Evolutionary conservation across 1,140 invertebrate genomes (phyloP).

Genomic region (Neuroterus valhalla): DNA sequence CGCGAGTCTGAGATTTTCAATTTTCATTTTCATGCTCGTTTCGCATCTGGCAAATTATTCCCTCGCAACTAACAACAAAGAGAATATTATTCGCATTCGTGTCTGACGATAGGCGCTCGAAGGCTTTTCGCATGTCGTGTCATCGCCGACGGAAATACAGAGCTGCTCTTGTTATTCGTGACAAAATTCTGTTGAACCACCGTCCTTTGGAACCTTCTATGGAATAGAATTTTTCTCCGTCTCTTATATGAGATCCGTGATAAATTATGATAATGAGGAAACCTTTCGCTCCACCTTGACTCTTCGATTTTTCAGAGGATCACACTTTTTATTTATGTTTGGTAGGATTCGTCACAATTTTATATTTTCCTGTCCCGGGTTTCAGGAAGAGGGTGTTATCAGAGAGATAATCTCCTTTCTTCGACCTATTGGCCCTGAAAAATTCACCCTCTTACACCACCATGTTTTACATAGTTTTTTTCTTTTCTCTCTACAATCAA

Average conservation of each 20-base stretch:
- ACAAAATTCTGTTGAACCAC: slow-evolving; percentile 17
- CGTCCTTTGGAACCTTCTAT: slow-evolving; percentile 6
- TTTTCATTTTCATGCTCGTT: background rate
- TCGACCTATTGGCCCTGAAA: no score
- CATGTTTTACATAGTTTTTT: no score
- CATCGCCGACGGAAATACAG: slow-evolving; percentile 14
- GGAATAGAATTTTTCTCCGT: background rate
- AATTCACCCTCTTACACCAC: no score
- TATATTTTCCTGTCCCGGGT: no score
- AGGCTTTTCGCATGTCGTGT: slow-evolving; percentile 19
- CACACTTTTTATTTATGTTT: background rate
- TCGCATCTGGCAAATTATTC: slow-evolving; percentile 20
- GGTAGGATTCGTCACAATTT: no score
- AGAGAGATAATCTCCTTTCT: no score
- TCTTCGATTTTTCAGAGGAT: background rate
- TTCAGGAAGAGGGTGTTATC: no score
- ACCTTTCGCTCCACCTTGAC: background rate
- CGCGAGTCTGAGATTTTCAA: slow-evolving; percentile 13
- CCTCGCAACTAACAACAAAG: slow-evolving; percentile 15
- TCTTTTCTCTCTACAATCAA: no score
- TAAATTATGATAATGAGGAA: background rate
- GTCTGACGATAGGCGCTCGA: background rate
- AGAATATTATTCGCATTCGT: slow-evolving; percentile 23
- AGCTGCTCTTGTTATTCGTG: slow-evolving; percentile 14
- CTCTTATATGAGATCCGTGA: background rate